Conservation (phyloP, 30 jellyfish, hydroid and myxozoan species). For the Chironex yamaguchii region DNA sequence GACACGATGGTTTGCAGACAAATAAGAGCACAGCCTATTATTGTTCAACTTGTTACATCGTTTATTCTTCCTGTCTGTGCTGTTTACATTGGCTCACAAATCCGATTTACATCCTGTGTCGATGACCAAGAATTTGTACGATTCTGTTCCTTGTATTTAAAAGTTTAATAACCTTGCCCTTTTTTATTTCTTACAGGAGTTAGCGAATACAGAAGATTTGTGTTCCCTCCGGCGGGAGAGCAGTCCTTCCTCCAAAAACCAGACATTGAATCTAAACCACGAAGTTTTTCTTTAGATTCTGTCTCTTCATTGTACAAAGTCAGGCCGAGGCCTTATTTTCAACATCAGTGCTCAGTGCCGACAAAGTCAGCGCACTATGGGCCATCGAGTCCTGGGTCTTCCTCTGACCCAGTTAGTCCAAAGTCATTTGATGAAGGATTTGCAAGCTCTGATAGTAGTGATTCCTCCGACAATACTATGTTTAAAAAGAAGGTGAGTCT, state of each 20-base stretch:
- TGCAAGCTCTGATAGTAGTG: constrained; percentile 19
- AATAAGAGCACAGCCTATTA: too few relatives aligned
- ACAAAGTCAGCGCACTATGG: not conserved
- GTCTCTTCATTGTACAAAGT: not conserved
- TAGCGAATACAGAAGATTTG: constrained; percentile 1
- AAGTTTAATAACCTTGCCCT: too few relatives aligned
- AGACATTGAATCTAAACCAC: constrained; percentile 1
- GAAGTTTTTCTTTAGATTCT: not conserved
- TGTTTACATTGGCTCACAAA: too few relatives aligned
- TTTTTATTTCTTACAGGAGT: too few relatives aligned
- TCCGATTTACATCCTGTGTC: too few relatives aligned
- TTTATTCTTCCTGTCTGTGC: too few relatives aligned
- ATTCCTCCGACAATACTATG: not conserved
- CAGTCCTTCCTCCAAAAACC: not conserved
- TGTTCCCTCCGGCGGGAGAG: constrained; percentile 4
- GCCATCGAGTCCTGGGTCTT: constrained; percentile 6
- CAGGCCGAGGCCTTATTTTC: not conserved
- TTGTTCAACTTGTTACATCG: too few relatives aligned
- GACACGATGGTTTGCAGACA: too few relatives aligned
- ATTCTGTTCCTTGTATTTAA: too few relatives aligned
- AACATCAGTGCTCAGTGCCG: not conserved
- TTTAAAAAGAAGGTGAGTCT: not conserved
- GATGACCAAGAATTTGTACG: too few relatives aligned
- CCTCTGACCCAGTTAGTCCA: not conserved
- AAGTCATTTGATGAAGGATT: constrained; percentile 18